Evolutionary conservation across 1,140 invertebrate genomes (phyloP).

Genomic region (Belonocnema kinseyi): DNA sequence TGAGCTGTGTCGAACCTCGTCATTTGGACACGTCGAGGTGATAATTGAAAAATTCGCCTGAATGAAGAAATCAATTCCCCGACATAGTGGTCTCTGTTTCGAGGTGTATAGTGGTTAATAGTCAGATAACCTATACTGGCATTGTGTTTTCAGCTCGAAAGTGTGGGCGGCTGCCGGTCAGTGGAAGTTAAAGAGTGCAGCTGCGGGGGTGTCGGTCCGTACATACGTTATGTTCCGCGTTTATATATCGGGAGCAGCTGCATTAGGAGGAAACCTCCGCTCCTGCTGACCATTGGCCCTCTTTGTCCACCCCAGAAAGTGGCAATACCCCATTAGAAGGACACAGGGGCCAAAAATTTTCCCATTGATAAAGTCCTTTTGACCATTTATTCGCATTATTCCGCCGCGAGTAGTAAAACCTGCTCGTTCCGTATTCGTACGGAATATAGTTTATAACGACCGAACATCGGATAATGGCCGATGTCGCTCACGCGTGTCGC

Average conservation of each 20-base stretch:
- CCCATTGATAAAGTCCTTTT: constrained; percentile 26
- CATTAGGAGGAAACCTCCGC: constrained; percentile 1
- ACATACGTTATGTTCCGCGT: background rate
- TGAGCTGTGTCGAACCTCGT: too few species aligned
- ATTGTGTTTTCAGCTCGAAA: constrained; percentile 12
- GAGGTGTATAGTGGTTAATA: constrained; percentile 19
- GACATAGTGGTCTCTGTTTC: constrained; percentile 4
- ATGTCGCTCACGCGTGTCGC: constrained; percentile 21
- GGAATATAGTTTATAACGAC: constrained; percentile 22
- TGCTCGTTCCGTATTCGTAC: background rate
- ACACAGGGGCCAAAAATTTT: constrained; percentile 12
- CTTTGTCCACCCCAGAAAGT: constrained; percentile 10
- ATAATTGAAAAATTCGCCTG: background rate
- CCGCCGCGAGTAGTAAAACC: constrained; percentile 4
- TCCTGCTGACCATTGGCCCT: constrained; percentile 11
- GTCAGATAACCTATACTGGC: constrained; percentile 4
- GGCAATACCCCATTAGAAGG: constrained; percentile 28
- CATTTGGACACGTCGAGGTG: background rate
- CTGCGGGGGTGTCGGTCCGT: constrained; percentile 25
- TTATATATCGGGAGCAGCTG: constrained; percentile 28
- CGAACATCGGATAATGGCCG: constrained; percentile 16
- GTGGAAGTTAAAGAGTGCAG: constrained; percentile 29
- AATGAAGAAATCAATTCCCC: constrained; percentile 28
- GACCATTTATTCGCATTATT: background rate
- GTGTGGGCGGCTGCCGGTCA: constrained; percentile 27